Conservation (phyloP, 64 coral and sea anemone species). For the Pocillopora damicornis region DNA sequence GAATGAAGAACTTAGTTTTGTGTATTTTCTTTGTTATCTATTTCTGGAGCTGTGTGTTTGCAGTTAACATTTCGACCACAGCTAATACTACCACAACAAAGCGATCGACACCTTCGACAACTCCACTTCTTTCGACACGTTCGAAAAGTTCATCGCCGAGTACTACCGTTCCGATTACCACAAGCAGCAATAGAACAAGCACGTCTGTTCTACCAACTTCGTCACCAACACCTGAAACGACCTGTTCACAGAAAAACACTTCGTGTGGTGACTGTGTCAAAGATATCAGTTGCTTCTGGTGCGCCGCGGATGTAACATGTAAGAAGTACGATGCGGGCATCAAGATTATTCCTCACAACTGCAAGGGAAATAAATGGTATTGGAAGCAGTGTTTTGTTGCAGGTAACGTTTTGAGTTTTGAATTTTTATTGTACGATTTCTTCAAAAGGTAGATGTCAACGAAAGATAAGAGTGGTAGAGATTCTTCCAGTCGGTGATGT, state of each 20-base stretch:
- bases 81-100: background rate
- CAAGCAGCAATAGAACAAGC: slow-evolving; percentile 1
- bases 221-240: slow-evolving; percentile 27
- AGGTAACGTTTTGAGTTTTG: slow-evolving; percentile 24
- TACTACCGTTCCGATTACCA: background rate
- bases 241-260: slow-evolving; percentile 44
- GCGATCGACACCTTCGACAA: background rate
- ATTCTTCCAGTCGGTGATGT: too few relatives aligned
- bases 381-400: slow-evolving; percentile 72
- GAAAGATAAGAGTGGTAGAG: too few relatives aligned
- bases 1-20: background rate
- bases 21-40: slow-evolving; percentile 3
- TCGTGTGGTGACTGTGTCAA: slow-evolving; percentile 63
- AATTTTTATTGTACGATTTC: background rate
- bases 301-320: slow-evolving; percentile 31
- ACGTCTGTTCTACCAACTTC: slow-evolving; percentile 24
- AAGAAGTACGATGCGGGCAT: slow-evolving; percentile 26
- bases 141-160: background rate
- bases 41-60: background rate
- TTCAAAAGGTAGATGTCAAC: background rate
- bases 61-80: background rate
- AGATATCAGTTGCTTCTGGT: slow-evolving; percentile 67
- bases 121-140: slow-evolving; percentile 1
- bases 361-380: slow-evolving; percentile 76
- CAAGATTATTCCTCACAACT: slow-evolving; percentile 48